Evolutionary conservation across 1,140 invertebrate genomes (phyloP), one percentile per base, ranked within the genome.

Genomic region (Anastatus disparis): DNA sequence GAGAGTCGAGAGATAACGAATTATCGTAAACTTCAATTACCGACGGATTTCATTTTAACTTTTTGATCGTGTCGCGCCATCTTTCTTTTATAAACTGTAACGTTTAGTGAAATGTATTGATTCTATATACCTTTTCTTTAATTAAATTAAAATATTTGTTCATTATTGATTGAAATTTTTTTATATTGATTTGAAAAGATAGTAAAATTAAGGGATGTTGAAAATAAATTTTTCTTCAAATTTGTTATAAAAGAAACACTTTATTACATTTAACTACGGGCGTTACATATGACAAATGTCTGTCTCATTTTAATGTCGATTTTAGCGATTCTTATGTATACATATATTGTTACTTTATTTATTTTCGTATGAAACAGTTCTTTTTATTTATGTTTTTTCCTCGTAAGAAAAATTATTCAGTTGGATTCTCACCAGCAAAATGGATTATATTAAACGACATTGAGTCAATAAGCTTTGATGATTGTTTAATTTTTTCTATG

Each of bases 211-310:
- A n/a, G n/a, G n/a, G n/a, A n/a, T n/a, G n/a, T n/a, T n/a, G n/a
- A n/a, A n/a, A n/a, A n/a, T n/a, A n/a, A n/a, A n/a, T n/a, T n/a
- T n/a, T n/a, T n/a, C n/a, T n/a, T n/a, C n/a, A n/a, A n/a, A 22
- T 70, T 70, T 67, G 13, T 40, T 62, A 72, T 73, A 79, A 80
- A 79, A 78, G 69, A 76, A 83, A 81, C 77, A 72, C 70, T 84
- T 84, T 82, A 77, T 82, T 82, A 83, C 79, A 81, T 75, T 72
- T 73, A 84, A 59, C 80, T 83, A 83, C 75, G 61, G 75, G 73
- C 71, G 76, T 73, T 77, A 81, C 75, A 81, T 76, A 67, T 69
- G 53, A 61, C 48, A 70, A 62, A 59, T 50, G 20, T 40, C 50
- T 38, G n/a, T 63, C 20, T 35, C 35, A 50, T 56, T 35, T 66